Evolutionary conservation across 2,888 invertebrate genomes (phyloP), one percentile per base, ranked within the genome.

Genomic region (Mesodorylaimus sp.): DNA sequence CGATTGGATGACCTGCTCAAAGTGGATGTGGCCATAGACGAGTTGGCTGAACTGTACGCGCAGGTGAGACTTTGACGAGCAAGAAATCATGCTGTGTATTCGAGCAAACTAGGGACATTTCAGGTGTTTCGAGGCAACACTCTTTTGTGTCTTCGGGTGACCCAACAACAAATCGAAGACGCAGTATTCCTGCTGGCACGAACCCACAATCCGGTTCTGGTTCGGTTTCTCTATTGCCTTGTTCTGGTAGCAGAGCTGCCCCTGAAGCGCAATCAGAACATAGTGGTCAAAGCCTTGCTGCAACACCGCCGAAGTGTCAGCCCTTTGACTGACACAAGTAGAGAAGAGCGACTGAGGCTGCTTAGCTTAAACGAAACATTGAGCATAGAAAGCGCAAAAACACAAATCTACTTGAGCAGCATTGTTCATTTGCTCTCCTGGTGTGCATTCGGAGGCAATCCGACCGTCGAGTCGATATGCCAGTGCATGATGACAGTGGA

Each of bases 211-310:
- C 44, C 52, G 5, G 41, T 50, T 3, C 38, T 51, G 48, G 26
- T 48, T 23, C 13, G 37, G 3, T 27, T 52, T 5, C 23, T 43
- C 3, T 21, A 23, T 13, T 2, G 43, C 2, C n/a, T 52, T 19
- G 52, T 38, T 28, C 21, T 29, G 38, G 25, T 27, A 23, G 45
- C 28, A 3, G 41, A 3, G 7, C 55, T 67, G 48, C 66, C 67
- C 1, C 55, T 67, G 46, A 67, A 68, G 54, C 54, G 67, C 37
- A 67, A 67, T 55, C 67, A 67, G 53, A 60, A 65, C 7, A 63
- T 65, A 46, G 66, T 67, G 37, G 66, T 67, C 64, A 66, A 64
- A 49, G 66, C 64, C 56, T 65, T 67, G 55, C 66, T 68, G 66
- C 66, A 66, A 58, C 61, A 60, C 50, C 52, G 65, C 21, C 45